A percentile compares a stretch with the other conserved stretches of the same genome.
phyloP scores from a whole-genome alignment of 2,113 vertebrate genomes.

The Rhinoptilus africanus region DNA sequence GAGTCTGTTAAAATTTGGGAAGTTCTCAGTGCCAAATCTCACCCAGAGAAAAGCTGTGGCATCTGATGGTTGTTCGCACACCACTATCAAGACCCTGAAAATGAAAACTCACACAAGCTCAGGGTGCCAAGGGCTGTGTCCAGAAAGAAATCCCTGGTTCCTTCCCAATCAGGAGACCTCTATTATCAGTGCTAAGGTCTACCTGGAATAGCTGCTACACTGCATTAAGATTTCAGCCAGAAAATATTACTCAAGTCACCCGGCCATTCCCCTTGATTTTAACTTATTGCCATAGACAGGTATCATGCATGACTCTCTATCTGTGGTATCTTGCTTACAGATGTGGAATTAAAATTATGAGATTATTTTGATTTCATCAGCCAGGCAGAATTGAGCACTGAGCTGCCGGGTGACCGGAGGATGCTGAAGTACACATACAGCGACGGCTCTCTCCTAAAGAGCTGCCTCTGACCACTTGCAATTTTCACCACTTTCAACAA shows the following conservation, averaged over 20 bases:
- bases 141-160: neutral
- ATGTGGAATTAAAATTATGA: neutral
- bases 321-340: neutral
- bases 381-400: neutral
- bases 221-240: neutral
- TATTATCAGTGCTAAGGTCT: neutral
- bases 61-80: rapidly evolving
- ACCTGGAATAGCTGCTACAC: neutral
- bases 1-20: neutral
- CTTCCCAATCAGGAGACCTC: neutral
- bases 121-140: neutral
- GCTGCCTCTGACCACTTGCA: neutral
- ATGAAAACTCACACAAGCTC: neutral
- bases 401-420: neutral
- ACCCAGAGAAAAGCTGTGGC: rapidly evolving
- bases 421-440: neutral
- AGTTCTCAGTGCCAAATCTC: neutral
- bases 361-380: neutral
- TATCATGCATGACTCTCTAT: neutral
- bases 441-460: neutral
- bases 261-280: neutral
- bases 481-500: neutral
- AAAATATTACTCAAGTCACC: neutral
- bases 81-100: neutral
- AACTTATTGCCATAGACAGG: neutral